A percentile compares a stretch with the other conserved stretches of the same genome.
Conservation (phyloP, 2,797 vertebrate genomes). For the Paguma larvata region DNA sequence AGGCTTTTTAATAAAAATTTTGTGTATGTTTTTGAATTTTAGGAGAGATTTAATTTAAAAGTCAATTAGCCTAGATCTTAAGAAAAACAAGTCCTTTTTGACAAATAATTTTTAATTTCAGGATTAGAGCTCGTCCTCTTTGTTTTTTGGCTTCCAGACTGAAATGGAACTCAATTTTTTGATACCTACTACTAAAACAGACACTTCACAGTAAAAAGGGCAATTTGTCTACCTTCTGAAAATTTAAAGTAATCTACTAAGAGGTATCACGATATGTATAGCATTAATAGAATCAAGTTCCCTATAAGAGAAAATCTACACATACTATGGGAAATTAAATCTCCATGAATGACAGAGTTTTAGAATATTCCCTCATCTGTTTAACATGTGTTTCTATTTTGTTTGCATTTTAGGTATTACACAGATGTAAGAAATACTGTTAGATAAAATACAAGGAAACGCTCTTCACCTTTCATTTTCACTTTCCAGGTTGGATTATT, state of each 20-base stretch:
- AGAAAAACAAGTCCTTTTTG: neutral
- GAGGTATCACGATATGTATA: neutral
- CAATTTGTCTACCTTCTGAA: neutral
- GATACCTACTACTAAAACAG: neutral
- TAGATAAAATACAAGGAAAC: neutral
- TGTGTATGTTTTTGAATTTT: neutral
- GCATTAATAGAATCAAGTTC: neutral
- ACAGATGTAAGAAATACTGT: neutral
- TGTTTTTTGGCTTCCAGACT: neutral
- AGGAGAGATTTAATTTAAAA: neutral
- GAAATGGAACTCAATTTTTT: neutral
- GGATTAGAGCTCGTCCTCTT: neutral
- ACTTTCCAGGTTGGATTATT: neutral
- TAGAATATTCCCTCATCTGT: neutral
- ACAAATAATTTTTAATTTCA: conserved; percentile 41
- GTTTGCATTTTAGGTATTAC: neutral
- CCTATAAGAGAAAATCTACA: conserved; percentile 2
- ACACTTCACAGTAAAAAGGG: neutral
- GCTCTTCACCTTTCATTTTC: neutral
- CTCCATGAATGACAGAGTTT: neutral
- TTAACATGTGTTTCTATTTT: neutral
- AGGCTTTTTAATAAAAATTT: neutral
- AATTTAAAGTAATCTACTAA: neutral
- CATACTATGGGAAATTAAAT: neutral
- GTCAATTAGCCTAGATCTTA: conserved; percentile 3